Base-by-base conservation (phyloP, 2,888 invertebrate species). In the Harpagoxenus sublaevis region DNA sequence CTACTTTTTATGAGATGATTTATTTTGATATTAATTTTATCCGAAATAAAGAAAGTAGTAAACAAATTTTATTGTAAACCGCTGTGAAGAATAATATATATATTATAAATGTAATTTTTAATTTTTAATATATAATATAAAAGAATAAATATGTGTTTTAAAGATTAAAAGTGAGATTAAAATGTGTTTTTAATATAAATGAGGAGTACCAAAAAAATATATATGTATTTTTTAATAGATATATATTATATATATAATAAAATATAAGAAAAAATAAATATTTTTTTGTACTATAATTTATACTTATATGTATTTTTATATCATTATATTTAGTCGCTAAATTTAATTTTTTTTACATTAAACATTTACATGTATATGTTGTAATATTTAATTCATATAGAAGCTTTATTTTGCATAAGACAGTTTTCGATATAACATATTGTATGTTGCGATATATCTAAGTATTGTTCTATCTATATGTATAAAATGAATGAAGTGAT, bases 71-170 rank as follows among this genome's bases (percentile, higher is more conserved):
- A 23, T 65, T 42, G 15, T 60, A 23, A 65, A 65, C 1, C 12
- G 12, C 0, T 65, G 12, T 42, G 42, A 23, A 65, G 9, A 65
- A 5, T 31, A 15, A 23, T 23, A 42, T 23, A 18, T 35, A 12
- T n/a, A 51, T 18, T 60, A 31, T 15, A 60, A 60, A 60, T 28
- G 28, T 39, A 12, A 65, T 63, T 63, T 63, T 39, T 63, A 63
- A 31, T 60, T 31, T 8, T 18, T 23, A 35, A 35, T 35, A 60
- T 31, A 60, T 60, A 39, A 39, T 62, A n/a, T 39, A 10, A 63
- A n/a, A 63, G n/a, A 63, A 63, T 63, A 2, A 31, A 60, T 31
- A 0, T 31, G 3, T 63, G 0, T 63, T 39, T 63, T 35, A 35
- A 62, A 3, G 53, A 53, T 53, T 51, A 51, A 51, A 62, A 48